Evolutionary conservation across 1,140 invertebrate species (phyloP), one percentile per base, ranked within the genome.

Genomic region (Acromyrmex charruanus): DNA sequence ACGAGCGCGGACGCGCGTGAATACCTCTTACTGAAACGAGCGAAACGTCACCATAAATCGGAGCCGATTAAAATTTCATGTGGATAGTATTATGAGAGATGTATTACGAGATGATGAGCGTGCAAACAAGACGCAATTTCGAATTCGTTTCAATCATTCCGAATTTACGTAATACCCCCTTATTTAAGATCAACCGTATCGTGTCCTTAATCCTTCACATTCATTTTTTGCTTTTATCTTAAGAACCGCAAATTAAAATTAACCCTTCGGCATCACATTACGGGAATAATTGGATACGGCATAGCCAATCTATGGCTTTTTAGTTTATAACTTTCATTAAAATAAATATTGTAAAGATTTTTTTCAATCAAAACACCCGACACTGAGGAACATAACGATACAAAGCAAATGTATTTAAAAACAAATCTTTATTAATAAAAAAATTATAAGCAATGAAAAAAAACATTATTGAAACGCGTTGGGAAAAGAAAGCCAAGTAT

Each of bases 21-120:
- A 72, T 79, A n/a, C 18, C 65, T 59, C 68, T 86, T 74, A 49
- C 75, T 25, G 75, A 88, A 86, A 86, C 84, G 87, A 80, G 44
- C 69, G 77, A 81, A 86, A 68, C 53, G 61, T 51, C 44, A 81
- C 10, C 69, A 68, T 86, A 68, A 88, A 86, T 81, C 87, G 75
- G 31, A 86, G 59, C 69, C 77, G 75, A 88, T 88, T 86, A 88
- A 86, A 88, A 88, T 88, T 75, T 59, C 53, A 44, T 6, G n/a
- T 14, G 2, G 16, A 6, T 25, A 53, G 49, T 25, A 68, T 88
- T 72, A 79, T 49, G 53, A 85, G 65, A 85, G 39, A 44, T 12
- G 39, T 44, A 44, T 88, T 79, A 79, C 58, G 44, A 79, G 66
- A 85, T 53, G 51, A 49, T 59, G 68, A 75, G 66, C 51, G 31